Evolutionary conservation across 1,140 invertebrate genomes (phyloP).

Genomic region (Drosophila lini): DNA sequence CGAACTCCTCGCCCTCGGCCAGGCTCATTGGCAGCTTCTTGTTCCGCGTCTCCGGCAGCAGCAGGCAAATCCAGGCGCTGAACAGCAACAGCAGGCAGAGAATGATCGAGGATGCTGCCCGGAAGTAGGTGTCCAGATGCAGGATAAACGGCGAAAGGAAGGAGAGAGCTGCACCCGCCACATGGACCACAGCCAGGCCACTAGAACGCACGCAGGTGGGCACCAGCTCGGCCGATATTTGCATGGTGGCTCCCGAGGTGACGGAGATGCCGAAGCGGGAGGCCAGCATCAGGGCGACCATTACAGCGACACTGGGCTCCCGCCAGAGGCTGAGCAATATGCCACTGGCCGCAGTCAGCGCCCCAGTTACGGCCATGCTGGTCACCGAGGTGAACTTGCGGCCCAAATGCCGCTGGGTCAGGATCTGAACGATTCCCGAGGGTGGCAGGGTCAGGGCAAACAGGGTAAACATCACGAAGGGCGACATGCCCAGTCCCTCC

Average conservation of each 20-base stretch:
- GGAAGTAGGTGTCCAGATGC: conserved; percentile 82
- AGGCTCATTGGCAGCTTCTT: conserved; percentile 85
- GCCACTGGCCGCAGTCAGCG: conserved; percentile 56
- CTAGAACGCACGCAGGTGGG: conserved; percentile 87
- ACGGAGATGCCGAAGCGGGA: conserved; percentile 87
- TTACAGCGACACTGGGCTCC: conserved; percentile 35
- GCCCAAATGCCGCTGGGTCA: conserved; percentile 85
- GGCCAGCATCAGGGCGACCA: conserved; percentile 75
- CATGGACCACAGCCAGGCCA: conserved; percentile 85
- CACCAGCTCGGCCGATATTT: conserved; percentile 87
- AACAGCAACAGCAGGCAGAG: conserved; percentile 85
- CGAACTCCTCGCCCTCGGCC: conserved; percentile 86
- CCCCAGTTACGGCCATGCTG: conserved; percentile 78
- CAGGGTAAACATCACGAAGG: conserved; percentile 86
- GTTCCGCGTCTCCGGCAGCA: conserved; percentile 87
- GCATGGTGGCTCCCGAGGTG: conserved; percentile 86
- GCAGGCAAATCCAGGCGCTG: conserved; percentile 85
- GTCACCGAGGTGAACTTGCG: conserved; percentile 85
- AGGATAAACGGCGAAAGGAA: conserved; percentile 76
- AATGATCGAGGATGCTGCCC: conserved; percentile 85
- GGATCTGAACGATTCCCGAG: conserved; percentile 85
- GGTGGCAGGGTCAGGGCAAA: conserved; percentile 86
- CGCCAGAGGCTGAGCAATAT: conserved; percentile 48
- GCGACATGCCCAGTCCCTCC: conserved; percentile 85
- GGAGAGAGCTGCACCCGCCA: conserved; percentile 85